Evolutionary conservation across 1,140 invertebrate genomes (phyloP), one percentile per base, ranked within the genome.

Genomic region (Hylaeus anthracinus): DNA sequence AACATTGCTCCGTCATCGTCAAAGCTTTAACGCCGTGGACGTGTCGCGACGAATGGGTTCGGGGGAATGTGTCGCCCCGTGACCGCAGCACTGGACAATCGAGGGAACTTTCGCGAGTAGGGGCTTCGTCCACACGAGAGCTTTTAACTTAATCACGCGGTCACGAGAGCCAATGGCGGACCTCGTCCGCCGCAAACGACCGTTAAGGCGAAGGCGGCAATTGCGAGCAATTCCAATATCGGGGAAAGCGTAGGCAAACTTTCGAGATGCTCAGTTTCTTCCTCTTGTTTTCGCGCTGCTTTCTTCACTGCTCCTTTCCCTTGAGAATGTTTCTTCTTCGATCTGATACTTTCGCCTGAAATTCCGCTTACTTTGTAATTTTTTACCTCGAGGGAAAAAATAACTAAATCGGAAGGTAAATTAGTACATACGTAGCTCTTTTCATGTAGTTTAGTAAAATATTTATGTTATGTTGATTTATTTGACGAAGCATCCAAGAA

Each of bases 151-250:
- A 71, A 78, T 78, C 48, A 64, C 2, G 39, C 6, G 48, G 58
- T 39, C 65, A 60, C 43, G 58, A 67, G 53, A n/a, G 73, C 5
- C 9, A 66, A 45, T 14, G 37, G 43, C 2, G 58, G 15, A 63
- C 5, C 5, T 5, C 8, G n/a, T 12, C 10, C 6, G 1, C 12
- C 48, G 75, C 9, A 66, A 45, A 12, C 15, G 14, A 12, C 8
- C n/a, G 66, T 78, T 70, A 78, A 81, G 65, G 37, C 73, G 70
- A 75, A 76, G 76, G 83, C 79, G 85, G 72, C 64, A 88, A 89
- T 89, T 86, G 83, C 79, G 72, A 72, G 71, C 82, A 81, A 89
- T 86, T 81, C 79, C 81, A 84, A 85, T 88, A 87, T 74, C 72
- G 67, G 10, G 39, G 15, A 65, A 45, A 53, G 26, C 26, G 60